These are phyloP conservation scores for Triplophysa rosa DNA, from an alignment of 2,113 vertebrate species.

Conservation along the genomic window DNA sequence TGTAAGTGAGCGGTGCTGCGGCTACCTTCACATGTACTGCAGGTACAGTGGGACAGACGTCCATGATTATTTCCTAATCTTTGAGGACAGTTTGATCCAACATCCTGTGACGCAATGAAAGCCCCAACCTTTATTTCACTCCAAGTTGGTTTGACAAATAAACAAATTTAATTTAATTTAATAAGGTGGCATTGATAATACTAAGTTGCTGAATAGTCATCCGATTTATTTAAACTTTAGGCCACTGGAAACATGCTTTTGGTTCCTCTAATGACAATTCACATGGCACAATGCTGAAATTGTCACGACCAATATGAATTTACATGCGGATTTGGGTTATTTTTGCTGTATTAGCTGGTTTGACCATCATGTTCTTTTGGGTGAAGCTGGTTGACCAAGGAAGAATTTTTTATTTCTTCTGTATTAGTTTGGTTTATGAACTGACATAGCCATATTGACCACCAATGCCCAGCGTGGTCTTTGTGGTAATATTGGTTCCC, in stretches of 20 bases:
- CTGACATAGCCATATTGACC: background rate
- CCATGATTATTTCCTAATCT: background rate
- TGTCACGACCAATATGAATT: background rate
- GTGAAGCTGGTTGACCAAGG: background rate
- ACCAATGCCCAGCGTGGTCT: background rate
- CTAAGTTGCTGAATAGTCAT: background rate
- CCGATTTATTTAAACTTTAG: background rate
- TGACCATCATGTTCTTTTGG: no score
- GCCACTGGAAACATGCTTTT: background rate
- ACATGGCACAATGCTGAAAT: background rate
- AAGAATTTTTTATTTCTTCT: no score
- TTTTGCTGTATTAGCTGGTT: no score
- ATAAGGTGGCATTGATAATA: background rate
- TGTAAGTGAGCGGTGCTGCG: slow-evolving; percentile 33
- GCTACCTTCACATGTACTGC: background rate
- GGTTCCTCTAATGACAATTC: background rate
- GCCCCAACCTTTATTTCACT: background rate
- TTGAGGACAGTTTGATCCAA: background rate
- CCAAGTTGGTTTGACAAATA: no score
- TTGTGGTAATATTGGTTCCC: background rate
- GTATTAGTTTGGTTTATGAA: no score
- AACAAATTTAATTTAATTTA: no score
- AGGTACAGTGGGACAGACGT: background rate
- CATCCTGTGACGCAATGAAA: background rate
- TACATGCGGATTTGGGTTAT: background rate